A percentile compares a stretch with the other conserved stretches of the same genome.
These are phyloP conservation scores for Paguma larvata DNA, from an alignment of 2,797 vertebrate species.

Conservation along the genomic window DNA sequence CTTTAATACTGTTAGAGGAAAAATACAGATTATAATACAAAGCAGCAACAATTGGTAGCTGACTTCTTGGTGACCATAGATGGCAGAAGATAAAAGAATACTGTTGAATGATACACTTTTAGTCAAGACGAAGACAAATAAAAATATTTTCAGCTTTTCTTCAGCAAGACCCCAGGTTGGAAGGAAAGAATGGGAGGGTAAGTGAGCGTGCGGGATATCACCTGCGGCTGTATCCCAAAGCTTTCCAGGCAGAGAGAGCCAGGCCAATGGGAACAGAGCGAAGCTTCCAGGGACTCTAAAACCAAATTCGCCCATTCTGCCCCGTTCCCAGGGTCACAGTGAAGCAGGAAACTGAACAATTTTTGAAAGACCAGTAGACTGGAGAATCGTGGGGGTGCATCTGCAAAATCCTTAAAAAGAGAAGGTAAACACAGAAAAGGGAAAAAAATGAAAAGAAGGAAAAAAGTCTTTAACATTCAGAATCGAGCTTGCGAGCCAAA, in stretches of 20 bases:
- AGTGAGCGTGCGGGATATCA: neutral
- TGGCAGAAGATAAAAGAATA: constrained; percentile 25
- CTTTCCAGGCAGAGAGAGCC: neutral
- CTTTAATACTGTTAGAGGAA: neutral
- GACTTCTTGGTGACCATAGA: neutral
- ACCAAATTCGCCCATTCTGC: neutral
- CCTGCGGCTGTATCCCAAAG: neutral
- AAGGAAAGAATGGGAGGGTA: neutral
- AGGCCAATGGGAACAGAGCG: neutral
- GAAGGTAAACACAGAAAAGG: neutral
- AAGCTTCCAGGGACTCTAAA: neutral
- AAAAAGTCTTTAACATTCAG: neutral
- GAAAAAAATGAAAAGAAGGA: neutral
- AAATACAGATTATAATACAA: neutral
- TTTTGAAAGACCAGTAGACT: neutral
- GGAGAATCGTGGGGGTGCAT: neutral
- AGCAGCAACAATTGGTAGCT: neutral
- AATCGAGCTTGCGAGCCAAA: neutral
- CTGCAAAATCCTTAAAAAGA: neutral
- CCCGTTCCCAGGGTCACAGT: neutral
- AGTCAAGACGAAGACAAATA: constrained; percentile 1
- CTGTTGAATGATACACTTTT: neutral
- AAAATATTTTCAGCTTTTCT: neutral
- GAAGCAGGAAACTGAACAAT: neutral
- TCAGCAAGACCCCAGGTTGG: neutral